Evolutionary conservation across 2,797 vertebrate species (phyloP).

Genomic region (Pempheris klunzingeri): DNA sequence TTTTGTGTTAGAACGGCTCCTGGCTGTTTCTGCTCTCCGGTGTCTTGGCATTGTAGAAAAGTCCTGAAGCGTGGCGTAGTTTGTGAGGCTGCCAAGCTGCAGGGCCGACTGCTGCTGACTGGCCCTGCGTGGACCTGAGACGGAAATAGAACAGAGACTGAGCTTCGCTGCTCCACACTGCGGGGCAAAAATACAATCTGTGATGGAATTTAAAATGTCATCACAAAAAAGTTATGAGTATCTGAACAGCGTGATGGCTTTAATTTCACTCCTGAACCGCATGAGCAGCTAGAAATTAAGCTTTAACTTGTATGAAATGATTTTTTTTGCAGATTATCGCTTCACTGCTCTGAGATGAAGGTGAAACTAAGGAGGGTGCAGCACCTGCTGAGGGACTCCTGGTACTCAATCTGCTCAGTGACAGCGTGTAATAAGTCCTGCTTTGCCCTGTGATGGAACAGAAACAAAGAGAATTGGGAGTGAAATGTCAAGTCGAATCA

Average conservation of each 20-base stretch:
- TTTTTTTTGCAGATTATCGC: constrained; percentile 1
- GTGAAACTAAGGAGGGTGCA: background rate
- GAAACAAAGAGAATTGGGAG: background rate
- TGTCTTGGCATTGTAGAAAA: constrained; percentile 25
- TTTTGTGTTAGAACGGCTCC: constrained; percentile 30
- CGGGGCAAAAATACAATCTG: background rate
- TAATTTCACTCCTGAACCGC: constrained; percentile 11
- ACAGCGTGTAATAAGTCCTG: constrained; percentile 38
- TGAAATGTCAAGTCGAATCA: constrained; percentile 1
- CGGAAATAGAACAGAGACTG: constrained; percentile 31
- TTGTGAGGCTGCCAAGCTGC: constrained; percentile 46
- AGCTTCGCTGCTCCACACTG: constrained; percentile 11
- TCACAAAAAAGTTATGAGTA: constrained; percentile 8
- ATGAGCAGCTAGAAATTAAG: constrained; percentile 24
- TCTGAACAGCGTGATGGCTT: constrained; percentile 16
- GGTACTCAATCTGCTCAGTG: constrained; percentile 44
- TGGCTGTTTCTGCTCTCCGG: constrained; percentile 33
- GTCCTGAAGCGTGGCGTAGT: constrained; percentile 22
- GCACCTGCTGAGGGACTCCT: constrained; percentile 62
- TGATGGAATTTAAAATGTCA: constrained; percentile 23
- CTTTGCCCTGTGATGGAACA: constrained; percentile 43
- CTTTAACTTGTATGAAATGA: background rate
- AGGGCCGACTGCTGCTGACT: constrained; percentile 27
- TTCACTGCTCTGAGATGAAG: constrained; percentile 36
- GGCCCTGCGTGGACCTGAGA: constrained; percentile 40